Evolutionary conservation across 2,113 vertebrate species (phyloP).

Genomic region (Tragelaphus imberbis): DNA sequence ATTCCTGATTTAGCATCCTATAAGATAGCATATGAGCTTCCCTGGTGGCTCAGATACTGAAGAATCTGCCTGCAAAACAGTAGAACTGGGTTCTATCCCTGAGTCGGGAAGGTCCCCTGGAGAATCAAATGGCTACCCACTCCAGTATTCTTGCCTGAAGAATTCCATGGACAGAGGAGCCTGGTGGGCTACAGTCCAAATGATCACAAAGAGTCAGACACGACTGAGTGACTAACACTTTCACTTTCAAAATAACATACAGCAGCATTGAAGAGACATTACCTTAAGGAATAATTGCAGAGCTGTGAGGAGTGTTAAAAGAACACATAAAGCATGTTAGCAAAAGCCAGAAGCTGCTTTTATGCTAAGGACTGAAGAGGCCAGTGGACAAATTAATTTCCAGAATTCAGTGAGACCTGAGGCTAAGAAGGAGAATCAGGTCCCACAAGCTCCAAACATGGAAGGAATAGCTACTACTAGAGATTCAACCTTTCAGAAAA

Average conservation of each 20-base stretch:
- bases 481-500: neutral
- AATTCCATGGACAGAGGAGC: neutral
- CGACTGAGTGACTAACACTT: neutral
- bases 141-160: neutral
- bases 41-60: neutral
- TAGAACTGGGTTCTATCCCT: neutral
- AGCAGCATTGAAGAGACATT: neutral
- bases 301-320: neutral
- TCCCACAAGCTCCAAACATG: neutral
- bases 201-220: neutral
- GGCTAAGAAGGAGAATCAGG: accelerated
- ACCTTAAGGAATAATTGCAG: neutral
- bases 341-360: neutral
- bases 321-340: neutral
- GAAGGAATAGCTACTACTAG: neutral
- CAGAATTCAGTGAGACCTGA: neutral
- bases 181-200: neutral
- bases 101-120: neutral
- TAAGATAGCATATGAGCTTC: neutral
- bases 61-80: neutral
- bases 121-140: neutral
- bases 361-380: neutral
- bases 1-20: neutral
- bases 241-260: neutral
- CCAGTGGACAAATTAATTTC: neutral